Conservation (phyloP, 2,113 vertebrate genomes). For the Kryptolebias marmoratus region DNA sequence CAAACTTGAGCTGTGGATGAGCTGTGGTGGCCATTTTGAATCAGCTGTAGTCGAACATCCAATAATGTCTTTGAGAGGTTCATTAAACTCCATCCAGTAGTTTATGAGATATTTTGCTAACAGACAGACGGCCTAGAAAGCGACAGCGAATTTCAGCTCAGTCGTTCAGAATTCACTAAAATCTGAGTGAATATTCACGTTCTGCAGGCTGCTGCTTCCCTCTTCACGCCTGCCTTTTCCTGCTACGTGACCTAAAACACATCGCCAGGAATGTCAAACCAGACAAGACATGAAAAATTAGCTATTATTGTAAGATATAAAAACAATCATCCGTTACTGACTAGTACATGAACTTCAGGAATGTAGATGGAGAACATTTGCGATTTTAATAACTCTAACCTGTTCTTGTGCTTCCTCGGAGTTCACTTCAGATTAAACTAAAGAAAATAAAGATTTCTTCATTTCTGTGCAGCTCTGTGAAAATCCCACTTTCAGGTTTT, state of each 20-base stretch:
- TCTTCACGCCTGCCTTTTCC: background rate
- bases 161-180: too few species aligned
- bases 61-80: too few species aligned
- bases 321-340: background rate
- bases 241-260: background rate
- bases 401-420: too few species aligned
- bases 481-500: background rate
- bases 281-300: constrained; percentile 2
- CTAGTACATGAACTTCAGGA: background rate
- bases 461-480: background rate
- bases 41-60: too few species aligned
- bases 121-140: too few species aligned
- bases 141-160: too few species aligned
- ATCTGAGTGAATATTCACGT: too few species aligned
- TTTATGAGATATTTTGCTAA: too few species aligned
- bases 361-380: background rate
- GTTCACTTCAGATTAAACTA: background rate
- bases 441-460: background rate
- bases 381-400: background rate
- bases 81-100: too few species aligned
- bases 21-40: too few species aligned
- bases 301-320: background rate
- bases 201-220: too few species aligned
- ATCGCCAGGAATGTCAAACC: background rate
- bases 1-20: too few species aligned